phyloP scores from a whole-genome alignment of 2,888 invertebrate species.

The Chorisops tibialis region DNA sequence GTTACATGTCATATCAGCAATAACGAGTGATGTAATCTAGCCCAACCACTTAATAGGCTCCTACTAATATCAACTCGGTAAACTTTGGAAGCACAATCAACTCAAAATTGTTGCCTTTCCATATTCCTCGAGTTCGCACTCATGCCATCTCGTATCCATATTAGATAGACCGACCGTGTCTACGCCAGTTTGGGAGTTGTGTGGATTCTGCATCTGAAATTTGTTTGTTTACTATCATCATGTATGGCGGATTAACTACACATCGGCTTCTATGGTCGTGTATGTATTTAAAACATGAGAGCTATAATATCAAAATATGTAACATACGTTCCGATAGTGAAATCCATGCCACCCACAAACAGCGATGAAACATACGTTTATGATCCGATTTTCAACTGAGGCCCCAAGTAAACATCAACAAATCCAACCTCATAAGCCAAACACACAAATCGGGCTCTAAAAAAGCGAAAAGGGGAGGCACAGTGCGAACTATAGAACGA shows the following conservation, averaged over 20 bases:
- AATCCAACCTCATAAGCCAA: slow-evolving; percentile 24
- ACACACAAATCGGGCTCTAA: slow-evolving; percentile 15
- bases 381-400: slow-evolving; percentile 20
- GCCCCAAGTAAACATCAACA: slow-evolving; percentile 29
- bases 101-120: slow-evolving; percentile 2
- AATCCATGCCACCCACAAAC: background rate
- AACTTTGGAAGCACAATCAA: slow-evolving; percentile 4
- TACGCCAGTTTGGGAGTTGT: no score
- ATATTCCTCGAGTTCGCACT: background rate
- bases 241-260: background rate
- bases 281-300: background rate
- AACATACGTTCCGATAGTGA: slow-evolving; percentile 1
- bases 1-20: slow-evolving; percentile 21
- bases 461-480: slow-evolving; percentile 18
- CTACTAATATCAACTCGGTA: slow-evolving; percentile 25
- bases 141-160: no score
- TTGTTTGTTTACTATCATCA: no score
- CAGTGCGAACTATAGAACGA: background rate
- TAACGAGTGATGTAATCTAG: slow-evolving; percentile 28
- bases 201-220: no score
- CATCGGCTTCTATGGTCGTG: no score
- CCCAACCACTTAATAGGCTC: slow-evolving; percentile 31
- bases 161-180: no score
- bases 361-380: slow-evolving; percentile 19
- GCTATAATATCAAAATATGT: slow-evolving; percentile 10